These are phyloP conservation scores for Gavia stellata DNA, from an alignment of 2,113 vertebrate genomes.

Conservation along the genomic window DNA sequence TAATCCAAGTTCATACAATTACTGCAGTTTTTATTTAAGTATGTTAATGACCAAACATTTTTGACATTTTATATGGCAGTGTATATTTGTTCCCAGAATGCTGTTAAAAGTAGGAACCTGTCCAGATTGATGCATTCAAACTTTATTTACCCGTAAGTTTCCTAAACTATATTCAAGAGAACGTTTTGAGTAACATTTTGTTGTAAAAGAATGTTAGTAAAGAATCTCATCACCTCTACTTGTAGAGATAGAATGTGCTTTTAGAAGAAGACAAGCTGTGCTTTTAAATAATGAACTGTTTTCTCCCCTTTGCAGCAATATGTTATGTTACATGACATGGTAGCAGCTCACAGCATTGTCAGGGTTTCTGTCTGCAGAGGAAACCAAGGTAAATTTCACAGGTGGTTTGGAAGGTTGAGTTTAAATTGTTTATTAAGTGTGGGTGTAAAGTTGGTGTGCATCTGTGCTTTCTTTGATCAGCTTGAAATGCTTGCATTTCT, in stretches of 20 bases:
- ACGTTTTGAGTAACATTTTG: background rate
- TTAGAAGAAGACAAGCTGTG: background rate
- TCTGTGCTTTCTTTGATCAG: background rate
- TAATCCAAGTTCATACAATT: background rate
- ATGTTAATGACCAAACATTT: background rate
- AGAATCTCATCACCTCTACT: background rate
- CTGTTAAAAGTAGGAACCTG: background rate
- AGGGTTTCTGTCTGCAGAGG: slow-evolving; percentile 91
- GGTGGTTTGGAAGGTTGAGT: background rate
- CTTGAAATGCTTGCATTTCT: background rate
- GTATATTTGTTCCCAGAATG: background rate
- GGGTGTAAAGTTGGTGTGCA: background rate
- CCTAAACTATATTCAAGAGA: background rate
- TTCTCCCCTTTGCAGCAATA: slow-evolving; percentile 84
- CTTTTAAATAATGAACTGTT: background rate
- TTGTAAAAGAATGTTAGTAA: background rate
- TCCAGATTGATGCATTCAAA: background rate
- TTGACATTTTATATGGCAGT: background rate
- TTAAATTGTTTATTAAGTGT: background rate
- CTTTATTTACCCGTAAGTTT: background rate
- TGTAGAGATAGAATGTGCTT: background rate
- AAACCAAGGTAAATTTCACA: slow-evolving; percentile 78
- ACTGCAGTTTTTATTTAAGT: background rate
- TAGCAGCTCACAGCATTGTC: slow-evolving; percentile 92
- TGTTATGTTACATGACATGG: slow-evolving; percentile 96